Percentiles rank a stretch among this genome's conserved stretches.
Conservation (phyloP, 2,888 invertebrate genomes). For the Baronia brevicornis region DNA sequence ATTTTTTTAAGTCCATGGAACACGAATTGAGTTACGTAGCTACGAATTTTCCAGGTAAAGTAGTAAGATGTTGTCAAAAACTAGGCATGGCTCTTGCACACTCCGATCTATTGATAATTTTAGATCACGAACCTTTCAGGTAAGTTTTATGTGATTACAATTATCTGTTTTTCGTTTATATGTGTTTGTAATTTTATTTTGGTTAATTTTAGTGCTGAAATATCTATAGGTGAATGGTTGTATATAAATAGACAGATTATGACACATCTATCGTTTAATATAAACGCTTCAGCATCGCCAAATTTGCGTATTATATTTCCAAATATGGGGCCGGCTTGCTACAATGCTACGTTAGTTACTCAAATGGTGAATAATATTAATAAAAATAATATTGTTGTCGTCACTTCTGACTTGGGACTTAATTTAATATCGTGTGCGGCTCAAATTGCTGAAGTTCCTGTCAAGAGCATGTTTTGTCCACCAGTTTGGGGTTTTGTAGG, state of each 20-base stretch:
- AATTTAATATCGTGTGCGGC: slow-evolving; percentile 53
- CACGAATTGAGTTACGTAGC: slow-evolving; percentile 45
- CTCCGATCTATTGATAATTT: slow-evolving; percentile 68
- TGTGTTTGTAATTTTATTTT: not conserved
- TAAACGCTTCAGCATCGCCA: slow-evolving; percentile 65
- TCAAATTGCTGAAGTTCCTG: slow-evolving; percentile 56
- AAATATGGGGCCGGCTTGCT: slow-evolving; percentile 74
- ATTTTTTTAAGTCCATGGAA: slow-evolving; percentile 46
- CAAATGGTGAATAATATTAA: slow-evolving; percentile 47
- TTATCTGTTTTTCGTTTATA: not conserved
- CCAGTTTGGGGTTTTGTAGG: slow-evolving; percentile 80
- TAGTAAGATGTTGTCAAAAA: slow-evolving; percentile 52
- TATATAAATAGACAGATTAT: slow-evolving; percentile 43
- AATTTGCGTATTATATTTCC: slow-evolving; percentile 69
- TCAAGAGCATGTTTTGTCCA: slow-evolving; percentile 71
- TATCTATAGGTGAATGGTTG: slow-evolving; percentile 55
- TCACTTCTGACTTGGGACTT: slow-evolving; percentile 74
- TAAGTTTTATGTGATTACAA: slow-evolving; percentile 46
- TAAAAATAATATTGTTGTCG: slow-evolving; percentile 69
- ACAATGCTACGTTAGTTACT: slow-evolving; percentile 69
- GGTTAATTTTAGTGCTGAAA: slow-evolving; percentile 33
- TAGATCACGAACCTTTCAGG: slow-evolving; percentile 61
- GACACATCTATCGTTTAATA: slow-evolving; percentile 54
- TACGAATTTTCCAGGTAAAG: slow-evolving; percentile 37
- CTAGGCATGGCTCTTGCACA: slow-evolving; percentile 60